These are phyloP conservation scores for Spicauda simplicius DNA, from an alignment of 2,888 invertebrate species.

Conservation along the genomic window DNA sequence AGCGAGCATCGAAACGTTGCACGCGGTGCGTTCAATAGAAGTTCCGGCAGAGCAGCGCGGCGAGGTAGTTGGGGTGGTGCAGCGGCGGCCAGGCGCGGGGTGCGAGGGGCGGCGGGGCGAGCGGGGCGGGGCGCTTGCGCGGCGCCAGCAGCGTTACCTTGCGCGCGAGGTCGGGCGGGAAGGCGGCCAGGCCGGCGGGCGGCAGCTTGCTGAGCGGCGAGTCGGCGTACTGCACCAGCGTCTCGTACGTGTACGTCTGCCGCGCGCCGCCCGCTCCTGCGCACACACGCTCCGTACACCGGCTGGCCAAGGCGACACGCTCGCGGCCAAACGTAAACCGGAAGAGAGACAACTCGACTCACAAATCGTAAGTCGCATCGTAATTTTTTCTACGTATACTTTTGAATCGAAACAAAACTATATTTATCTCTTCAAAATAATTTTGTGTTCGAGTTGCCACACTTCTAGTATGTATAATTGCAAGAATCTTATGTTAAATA, in stretches of 20 bases:
- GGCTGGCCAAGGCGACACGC: background rate
- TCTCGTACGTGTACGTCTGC: slow-evolving; percentile 81
- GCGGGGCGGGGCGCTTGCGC: slow-evolving; percentile 48
- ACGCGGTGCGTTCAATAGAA: slow-evolving; percentile 60
- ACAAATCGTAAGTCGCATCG: background rate
- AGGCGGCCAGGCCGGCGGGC: slow-evolving; percentile 75
- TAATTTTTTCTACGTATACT: background rate
- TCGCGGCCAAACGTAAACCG: too few relatives aligned
- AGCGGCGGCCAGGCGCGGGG: slow-evolving; percentile 58
- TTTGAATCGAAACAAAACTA: too few relatives aligned
- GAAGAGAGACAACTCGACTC: background rate
- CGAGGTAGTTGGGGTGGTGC: slow-evolving; percentile 77
- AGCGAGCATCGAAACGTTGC: too few relatives aligned
- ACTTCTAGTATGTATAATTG: too few relatives aligned
- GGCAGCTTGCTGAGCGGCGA: slow-evolving; percentile 83
- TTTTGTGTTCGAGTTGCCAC: background rate
- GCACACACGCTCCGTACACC: slow-evolving; percentile 30
- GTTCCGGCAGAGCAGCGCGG: slow-evolving; percentile 77
- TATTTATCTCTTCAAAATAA: too few relatives aligned
- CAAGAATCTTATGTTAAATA: too few relatives aligned
- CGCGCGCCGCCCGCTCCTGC: slow-evolving; percentile 62
- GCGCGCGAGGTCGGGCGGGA: slow-evolving; percentile 82
- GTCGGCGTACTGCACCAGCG: slow-evolving; percentile 83
- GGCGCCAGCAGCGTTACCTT: slow-evolving; percentile 71
- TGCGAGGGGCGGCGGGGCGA: slow-evolving; percentile 48